Percentiles rank a stretch among this genome's conserved stretches.
These are phyloP conservation scores for Valencia hispanica DNA, from an alignment of 2,797 vertebrate genomes.

Conservation along the genomic window DNA sequence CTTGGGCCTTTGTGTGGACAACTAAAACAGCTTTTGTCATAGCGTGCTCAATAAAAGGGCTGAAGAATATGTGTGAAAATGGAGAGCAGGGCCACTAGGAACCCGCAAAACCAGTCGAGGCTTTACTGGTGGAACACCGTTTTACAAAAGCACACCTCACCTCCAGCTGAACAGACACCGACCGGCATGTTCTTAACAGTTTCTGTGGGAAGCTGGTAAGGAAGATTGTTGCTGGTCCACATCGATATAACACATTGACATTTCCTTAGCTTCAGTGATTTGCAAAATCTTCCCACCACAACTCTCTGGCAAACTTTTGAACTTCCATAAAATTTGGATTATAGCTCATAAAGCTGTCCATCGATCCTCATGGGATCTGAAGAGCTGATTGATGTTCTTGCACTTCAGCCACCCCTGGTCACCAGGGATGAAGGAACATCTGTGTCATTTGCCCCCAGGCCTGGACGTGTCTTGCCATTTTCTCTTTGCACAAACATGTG, in stretches of 20 bases:
- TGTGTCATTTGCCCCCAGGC: conserved; percentile 70
- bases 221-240: background rate
- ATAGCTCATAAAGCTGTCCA: conserved; percentile 49
- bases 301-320: conserved; percentile 40
- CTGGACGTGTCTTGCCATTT: conserved; percentile 67
- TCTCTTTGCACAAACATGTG: conserved; percentile 76
- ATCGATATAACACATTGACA: background rate
- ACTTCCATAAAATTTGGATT: conserved; percentile 42
- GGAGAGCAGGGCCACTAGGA: conserved; percentile 67
- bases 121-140: conserved; percentile 60
- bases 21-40: conserved; percentile 87
- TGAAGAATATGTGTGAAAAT: conserved; percentile 83
- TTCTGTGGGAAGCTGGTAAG: conserved; percentile 54
- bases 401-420: conserved; percentile 51
- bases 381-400: conserved; percentile 54
- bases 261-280: conserved; percentile 1
- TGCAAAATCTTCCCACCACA: conserved; percentile 15
- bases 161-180: conserved; percentile 49
- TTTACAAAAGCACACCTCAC: conserved; percentile 67
- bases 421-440: conserved; percentile 70
- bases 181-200: conserved; percentile 56
- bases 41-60: conserved; percentile 81
- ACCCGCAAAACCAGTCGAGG: conserved; percentile 65
- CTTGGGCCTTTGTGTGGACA: conserved; percentile 81
- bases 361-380: conserved; percentile 41